Evolutionary conservation across 2,113 vertebrate genomes (phyloP), one percentile per base, ranked within the genome.

Genomic region (Ceyx cyanopectus): DNA sequence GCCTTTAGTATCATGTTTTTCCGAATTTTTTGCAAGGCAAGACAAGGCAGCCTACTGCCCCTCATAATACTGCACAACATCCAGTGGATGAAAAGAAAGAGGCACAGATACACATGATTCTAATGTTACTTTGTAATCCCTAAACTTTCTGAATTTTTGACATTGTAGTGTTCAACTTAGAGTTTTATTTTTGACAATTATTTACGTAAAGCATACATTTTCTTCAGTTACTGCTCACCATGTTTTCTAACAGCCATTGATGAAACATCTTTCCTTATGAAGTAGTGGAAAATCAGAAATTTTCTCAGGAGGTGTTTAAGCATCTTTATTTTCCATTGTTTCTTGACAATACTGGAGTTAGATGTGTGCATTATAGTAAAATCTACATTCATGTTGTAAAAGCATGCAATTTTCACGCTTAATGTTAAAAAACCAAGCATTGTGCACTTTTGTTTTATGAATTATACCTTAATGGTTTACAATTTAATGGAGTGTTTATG

Each of bases 1-100:
- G 27, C 17, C 14, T 67, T 57, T 41, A 57, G 4, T 24, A 70
- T 4, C 4, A 32, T 5, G 8, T 48, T 53, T 75, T 48, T 30
- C 50, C 30, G 8, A 43, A 26, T 5, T 22, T 75, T 83, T 45
- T 41, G 20, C 13, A 51, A 65, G 23, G 22, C 30, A 68, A 12
- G 2, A 7, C 16, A 9, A 73, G 2, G 5, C 15, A 56, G 7
- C 22, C 20, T 58, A 21, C 6, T 57, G 0, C 1, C 18, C 3
- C 10, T 68, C 18, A 50, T 10, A 21, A 41, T 12, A 23, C 16
- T 30, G 21, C 12, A 51, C 4, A 29, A 29, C 6, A 6, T 58
- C 8, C 26, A 1, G 5, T 10, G 9, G 26, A 80, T 70, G 13
- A 60, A 81, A 10, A 65, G 6, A 26, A 69, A 48, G 15, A 46